Conservation (phyloP, 2,888 invertebrate genomes). For the Stratiomys singularior region DNA sequence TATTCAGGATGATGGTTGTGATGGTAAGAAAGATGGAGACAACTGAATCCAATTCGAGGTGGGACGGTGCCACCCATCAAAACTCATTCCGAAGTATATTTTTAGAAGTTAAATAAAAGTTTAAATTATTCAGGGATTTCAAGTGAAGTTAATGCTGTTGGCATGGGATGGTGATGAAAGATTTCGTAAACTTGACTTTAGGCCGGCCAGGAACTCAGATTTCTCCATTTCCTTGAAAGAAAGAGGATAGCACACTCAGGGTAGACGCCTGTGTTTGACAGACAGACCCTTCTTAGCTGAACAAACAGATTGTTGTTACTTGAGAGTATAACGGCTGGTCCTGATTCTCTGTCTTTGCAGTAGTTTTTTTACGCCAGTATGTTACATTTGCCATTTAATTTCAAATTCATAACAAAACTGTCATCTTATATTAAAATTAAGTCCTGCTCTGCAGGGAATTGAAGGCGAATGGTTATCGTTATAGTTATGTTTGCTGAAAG, state of each 20-base stretch:
- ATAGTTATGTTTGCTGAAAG: no score
- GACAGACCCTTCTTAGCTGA: constrained; percentile 24
- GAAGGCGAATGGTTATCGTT: neutral
- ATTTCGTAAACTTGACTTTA: neutral
- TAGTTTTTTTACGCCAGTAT: no score
- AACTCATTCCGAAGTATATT: neutral
- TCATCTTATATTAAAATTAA: constrained; percentile 51
- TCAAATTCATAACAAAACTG: constrained; percentile 49
- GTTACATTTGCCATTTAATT: constrained; percentile 50
- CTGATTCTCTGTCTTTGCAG: no score
- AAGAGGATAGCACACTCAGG: neutral
- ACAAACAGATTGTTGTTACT: neutral
- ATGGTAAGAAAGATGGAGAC: neutral
- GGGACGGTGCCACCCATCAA: neutral
- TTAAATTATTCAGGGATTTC: constrained; percentile 41
- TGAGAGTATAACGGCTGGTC: neutral
- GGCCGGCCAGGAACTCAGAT: neutral
- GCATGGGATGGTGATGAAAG: neutral
- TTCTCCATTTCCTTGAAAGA: neutral
- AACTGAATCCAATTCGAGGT: neutral
- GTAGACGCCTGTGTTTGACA: constrained; percentile 31
- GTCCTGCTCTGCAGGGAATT: constrained; percentile 8
- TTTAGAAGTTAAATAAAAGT: constrained; percentile 15
- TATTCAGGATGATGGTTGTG: neutral
- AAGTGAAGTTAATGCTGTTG: constrained; percentile 9